A percentile compares a stretch with the other conserved stretches of the same genome.
phyloP scores from a whole-genome alignment of 2,888 invertebrate genomes.

The Lasiommata megera region DNA sequence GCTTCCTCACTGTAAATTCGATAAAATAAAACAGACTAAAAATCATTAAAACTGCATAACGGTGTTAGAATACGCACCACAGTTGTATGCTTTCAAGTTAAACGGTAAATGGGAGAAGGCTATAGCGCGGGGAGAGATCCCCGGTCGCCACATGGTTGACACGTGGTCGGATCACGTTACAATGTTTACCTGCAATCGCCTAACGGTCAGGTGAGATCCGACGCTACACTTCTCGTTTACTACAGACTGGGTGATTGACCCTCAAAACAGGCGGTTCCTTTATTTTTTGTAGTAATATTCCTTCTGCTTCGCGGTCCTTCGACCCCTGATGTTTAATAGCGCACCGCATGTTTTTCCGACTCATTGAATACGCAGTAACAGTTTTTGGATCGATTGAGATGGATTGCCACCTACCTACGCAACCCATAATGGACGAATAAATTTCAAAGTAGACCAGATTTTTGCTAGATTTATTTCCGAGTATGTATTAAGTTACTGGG shows the following conservation, averaged over 20 bases:
- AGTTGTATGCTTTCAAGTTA: slow-evolving; percentile 5
- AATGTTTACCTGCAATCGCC: slow-evolving; percentile 76
- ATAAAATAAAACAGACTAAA: slow-evolving; percentile 78
- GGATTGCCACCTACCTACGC: too few species aligned
- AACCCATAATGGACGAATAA: too few species aligned
- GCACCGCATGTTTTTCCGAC: neutral
- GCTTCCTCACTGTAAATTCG: slow-evolving; percentile 77
- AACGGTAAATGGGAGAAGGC: neutral
- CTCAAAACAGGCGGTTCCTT: slow-evolving; percentile 20
- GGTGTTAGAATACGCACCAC: slow-evolving; percentile 43
- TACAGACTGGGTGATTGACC: slow-evolving; percentile 36
- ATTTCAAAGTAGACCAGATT: neutral
- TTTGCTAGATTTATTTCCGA: neutral
- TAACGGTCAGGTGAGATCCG: slow-evolving; percentile 71
- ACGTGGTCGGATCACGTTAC: slow-evolving; percentile 76
- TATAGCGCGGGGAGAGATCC: neutral
- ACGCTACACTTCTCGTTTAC: slow-evolving; percentile 42
- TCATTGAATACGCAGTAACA: neutral
- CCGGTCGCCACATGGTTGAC: slow-evolving; percentile 58
- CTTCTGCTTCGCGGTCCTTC: neutral
- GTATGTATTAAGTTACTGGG: neutral
- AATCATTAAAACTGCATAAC: slow-evolving; percentile 69
- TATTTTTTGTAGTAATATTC: slow-evolving; percentile 14
- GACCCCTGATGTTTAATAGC: neutral
- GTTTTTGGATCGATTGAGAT: neutral